These are phyloP conservation scores for Caenorhabditis sp. DNA, from an alignment of 2,888 invertebrate genomes.

Conservation along the genomic window DNA sequence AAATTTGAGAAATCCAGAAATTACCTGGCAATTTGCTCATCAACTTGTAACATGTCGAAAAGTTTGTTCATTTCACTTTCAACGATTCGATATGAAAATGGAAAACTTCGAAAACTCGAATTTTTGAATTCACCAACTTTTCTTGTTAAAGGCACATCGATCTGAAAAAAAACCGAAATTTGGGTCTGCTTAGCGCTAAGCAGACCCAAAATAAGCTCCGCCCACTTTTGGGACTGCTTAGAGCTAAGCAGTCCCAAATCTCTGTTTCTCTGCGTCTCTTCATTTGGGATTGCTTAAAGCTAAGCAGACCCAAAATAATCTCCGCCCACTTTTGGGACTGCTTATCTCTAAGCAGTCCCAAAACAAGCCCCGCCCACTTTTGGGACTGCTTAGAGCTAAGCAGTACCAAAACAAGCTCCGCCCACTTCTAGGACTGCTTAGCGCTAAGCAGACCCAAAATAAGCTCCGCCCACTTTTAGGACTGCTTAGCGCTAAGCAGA, in stretches of 20 bases:
- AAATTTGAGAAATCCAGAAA: neutral
- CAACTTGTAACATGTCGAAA: constrained; percentile 37
- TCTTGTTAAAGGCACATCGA: neutral
- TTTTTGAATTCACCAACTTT: constrained; percentile 17
- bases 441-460: neutral
- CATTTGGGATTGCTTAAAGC: no score
- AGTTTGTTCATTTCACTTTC: constrained; percentile 37
- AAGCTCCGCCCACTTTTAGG: neutral
- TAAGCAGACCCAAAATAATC: no score
- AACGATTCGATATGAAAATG: constrained; percentile 30
- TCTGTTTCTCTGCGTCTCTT: no score
- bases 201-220: no score
- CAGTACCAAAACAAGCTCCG: no score
- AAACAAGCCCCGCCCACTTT: no score
- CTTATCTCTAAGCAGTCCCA: no score
- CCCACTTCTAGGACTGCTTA: no score
- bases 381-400: no score
- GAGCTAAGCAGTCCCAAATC: neutral
- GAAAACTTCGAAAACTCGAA: constrained; percentile 30
- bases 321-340: no score
- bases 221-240: constrained; percentile 4
- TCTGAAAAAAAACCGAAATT: neutral
- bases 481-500: no score
- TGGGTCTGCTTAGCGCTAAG: neutral
- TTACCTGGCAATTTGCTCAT: constrained; percentile 32